Evolutionary conservation across 1,140 invertebrate genomes (phyloP).

Genomic region (Chlorops oryzae): DNA sequence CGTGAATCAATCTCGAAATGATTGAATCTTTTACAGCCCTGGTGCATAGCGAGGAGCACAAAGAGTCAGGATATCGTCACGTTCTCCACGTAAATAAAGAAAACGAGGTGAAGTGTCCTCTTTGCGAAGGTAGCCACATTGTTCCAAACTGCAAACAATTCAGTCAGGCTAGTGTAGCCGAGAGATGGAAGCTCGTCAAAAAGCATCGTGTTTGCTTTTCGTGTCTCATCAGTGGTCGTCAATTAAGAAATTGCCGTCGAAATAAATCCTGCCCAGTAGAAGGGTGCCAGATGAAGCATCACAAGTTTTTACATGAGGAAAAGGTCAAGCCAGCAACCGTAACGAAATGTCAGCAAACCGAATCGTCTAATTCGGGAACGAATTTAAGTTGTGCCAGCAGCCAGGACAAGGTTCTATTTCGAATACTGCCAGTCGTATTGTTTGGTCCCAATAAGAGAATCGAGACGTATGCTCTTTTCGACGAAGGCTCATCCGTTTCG

Average conservation of each 20-base stretch:
- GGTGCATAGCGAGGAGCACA: no score
- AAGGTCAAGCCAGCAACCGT: background rate
- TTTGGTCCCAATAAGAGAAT: background rate
- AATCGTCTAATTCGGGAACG: background rate
- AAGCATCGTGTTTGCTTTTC: background rate
- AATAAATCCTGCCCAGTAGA: background rate
- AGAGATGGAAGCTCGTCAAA: background rate
- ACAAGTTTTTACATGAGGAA: background rate
- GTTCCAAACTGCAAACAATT: background rate
- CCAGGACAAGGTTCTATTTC: background rate
- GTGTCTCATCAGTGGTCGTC: background rate
- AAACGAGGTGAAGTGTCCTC: background rate
- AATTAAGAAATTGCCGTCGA: background rate
- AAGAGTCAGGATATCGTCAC: no score
- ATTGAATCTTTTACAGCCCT: no score
- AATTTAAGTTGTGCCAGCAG: no score
- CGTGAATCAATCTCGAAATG: no score
- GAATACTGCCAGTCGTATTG: background rate
- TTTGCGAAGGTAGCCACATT: background rate
- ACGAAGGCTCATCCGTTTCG: no score
- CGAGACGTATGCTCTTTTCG: background rate
- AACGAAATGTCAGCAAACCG: background rate
- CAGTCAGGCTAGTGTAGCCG: background rate
- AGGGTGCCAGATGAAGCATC: background rate
- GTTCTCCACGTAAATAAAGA: background rate